A percentile compares a stretch with the other conserved stretches of the same genome.
Evolutionary conservation across 2,113 vertebrate species (phyloP).

Genomic region (human): DNA sequence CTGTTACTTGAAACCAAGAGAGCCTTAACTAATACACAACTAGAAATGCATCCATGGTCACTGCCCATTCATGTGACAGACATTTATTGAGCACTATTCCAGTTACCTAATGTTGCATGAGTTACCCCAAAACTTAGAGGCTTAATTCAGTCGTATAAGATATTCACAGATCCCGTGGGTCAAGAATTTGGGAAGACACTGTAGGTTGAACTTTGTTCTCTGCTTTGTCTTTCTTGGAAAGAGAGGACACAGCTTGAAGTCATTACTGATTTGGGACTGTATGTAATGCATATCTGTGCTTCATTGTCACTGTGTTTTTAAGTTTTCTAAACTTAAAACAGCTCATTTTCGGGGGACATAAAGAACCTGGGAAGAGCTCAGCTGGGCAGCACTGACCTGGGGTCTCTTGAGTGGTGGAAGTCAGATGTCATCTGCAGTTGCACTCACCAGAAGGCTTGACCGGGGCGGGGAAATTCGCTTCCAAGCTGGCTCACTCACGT

Average conservation of each 20-base stretch:
- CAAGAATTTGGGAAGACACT: neutral
- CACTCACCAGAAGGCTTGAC: neutral
- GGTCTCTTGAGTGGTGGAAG: neutral
- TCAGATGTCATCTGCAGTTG: neutral
- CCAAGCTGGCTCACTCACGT: rapidly evolving
- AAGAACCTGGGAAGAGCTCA: neutral
- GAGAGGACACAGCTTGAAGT: neutral
- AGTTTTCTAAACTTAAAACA: no score
- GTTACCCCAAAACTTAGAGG: neutral
- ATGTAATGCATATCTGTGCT: neutral
- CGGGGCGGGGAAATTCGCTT: neutral
- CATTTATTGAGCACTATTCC: neutral
- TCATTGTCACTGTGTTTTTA: neutral
- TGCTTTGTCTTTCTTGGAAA: neutral
- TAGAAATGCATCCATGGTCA: neutral
- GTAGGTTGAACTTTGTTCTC: no score
- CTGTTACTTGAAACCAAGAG: neutral
- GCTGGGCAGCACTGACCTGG: no score
- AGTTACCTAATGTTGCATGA: neutral
- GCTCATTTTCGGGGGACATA: neutral
- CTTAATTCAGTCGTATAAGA: neutral
- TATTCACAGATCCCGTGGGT: neutral
- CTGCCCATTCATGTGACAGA: neutral
- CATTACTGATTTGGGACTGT: neutral
- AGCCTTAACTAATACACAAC: neutral